A percentile compares a stretch with the other conserved stretches of the same genome.
phyloP scores from a whole-genome alignment of 2,888 invertebrate species.

The Synanthedon myopaeformis region DNA sequence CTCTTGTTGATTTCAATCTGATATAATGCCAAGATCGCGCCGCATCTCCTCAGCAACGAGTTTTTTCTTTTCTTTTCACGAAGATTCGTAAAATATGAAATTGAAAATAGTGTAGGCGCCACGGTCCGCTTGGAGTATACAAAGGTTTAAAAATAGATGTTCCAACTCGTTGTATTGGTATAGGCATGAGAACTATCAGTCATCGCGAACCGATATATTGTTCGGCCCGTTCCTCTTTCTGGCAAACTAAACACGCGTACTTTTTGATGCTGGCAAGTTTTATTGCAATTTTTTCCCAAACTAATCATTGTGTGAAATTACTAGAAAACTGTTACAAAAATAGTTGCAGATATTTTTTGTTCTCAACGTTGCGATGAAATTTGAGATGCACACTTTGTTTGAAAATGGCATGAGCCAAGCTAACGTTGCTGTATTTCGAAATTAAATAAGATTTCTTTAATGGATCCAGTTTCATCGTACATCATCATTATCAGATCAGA shows the following conservation, averaged over 20 bases:
- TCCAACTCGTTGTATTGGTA: slow-evolving; percentile 2
- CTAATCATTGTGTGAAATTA: not conserved
- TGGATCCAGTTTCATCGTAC: too few relatives aligned
- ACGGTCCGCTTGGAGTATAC: slow-evolving; percentile 10
- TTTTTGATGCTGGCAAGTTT: slow-evolving; percentile 20
- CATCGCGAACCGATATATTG: slow-evolving; percentile 39
- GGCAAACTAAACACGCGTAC: slow-evolving; percentile 12
- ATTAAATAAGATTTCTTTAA: too few relatives aligned
- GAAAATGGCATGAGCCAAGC: too few relatives aligned
- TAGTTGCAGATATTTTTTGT: too few relatives aligned
- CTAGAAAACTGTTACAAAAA: not conserved
- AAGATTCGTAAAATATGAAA: slow-evolving; percentile 9
- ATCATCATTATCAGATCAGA: too few relatives aligned
- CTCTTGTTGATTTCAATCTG: not conserved
- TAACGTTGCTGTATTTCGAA: too few relatives aligned
- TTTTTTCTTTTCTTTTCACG: not conserved
- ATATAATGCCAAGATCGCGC: not conserved
- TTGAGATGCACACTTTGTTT: too few relatives aligned
- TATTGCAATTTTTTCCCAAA: slow-evolving; percentile 15
- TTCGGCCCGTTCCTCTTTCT: slow-evolving; percentile 13
- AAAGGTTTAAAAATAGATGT: slow-evolving; percentile 37
- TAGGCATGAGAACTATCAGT: slow-evolving; percentile 36
- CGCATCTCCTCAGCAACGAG: not conserved
- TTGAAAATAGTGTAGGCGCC: slow-evolving; percentile 29
- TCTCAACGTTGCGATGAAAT: too few relatives aligned